phyloP scores from a whole-genome alignment of 2,888 invertebrate species.

The Eupithecia exiguata region DNA sequence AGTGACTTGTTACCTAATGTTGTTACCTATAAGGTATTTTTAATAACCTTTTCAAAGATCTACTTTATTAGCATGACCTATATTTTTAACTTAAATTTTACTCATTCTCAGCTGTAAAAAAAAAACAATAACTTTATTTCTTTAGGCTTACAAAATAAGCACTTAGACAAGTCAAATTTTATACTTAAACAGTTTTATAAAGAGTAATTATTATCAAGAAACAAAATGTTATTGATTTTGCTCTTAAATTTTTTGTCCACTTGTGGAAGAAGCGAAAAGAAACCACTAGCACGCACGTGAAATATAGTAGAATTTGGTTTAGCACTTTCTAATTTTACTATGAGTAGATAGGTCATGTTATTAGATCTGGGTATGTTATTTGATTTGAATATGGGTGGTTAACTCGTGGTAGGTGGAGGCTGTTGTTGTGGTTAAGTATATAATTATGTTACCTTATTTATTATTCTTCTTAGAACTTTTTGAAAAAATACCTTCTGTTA shows the following conservation, averaged over 20 bases:
- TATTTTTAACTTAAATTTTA: background rate
- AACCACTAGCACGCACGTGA: no score
- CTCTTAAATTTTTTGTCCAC: no score
- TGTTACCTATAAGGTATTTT: conserved; percentile 10
- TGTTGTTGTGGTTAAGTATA: background rate
- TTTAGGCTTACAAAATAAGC: no score
- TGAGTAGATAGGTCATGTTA: conserved; percentile 1
- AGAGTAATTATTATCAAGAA: no score
- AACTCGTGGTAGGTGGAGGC: background rate
- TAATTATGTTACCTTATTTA: conserved; percentile 12
- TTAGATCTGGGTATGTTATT: background rate
- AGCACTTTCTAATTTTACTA: background rate
- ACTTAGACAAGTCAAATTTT: no score
- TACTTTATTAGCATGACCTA: background rate
- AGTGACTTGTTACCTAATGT: conserved; percentile 10
- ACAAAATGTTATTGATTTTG: no score
- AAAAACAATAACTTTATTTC: no score
- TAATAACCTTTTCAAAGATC: conserved; percentile 7
- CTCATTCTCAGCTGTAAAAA: background rate
- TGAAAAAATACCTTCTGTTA: background rate
- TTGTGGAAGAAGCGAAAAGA: no score
- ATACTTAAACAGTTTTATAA: no score
- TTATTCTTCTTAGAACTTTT: background rate
- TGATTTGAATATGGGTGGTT: background rate
- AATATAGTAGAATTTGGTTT: background rate